phyloP scores from a whole-genome alignment of 2,797 vertebrate genomes.

The Cossypha polioptera region DNA sequence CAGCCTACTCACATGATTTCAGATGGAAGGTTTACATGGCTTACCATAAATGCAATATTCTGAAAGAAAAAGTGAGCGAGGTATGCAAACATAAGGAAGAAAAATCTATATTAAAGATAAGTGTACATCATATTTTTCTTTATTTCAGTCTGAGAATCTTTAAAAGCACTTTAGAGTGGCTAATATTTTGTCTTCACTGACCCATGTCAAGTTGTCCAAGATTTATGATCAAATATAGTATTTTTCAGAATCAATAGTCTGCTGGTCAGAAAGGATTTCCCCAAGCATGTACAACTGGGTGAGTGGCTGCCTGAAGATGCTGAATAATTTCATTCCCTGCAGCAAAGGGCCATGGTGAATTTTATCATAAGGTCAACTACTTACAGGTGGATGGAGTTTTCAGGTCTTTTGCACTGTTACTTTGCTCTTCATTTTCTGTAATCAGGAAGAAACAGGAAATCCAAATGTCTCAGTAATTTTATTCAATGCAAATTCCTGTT shows the following conservation, averaged over 20 bases:
- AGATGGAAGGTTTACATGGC: background rate
- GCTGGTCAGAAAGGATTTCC: background rate
- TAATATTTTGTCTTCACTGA: slow-evolving; percentile 11
- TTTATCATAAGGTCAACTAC: background rate
- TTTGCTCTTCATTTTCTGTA: background rate
- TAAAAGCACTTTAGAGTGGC: background rate
- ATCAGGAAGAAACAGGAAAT: background rate
- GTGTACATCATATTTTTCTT: background rate
- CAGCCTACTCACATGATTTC: background rate
- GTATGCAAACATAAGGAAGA: background rate
- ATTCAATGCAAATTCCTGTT: background rate
- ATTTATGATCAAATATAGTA: background rate
- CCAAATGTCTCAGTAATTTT: background rate
- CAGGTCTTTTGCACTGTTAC: background rate
- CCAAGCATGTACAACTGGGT: background rate
- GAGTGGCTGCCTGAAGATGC: background rate
- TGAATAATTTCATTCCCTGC: background rate
- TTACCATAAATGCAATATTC: background rate
- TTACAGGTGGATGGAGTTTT: background rate
- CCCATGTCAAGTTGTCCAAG: background rate
- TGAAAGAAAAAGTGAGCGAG: background rate
- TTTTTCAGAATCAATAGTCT: slow-evolving; percentile 25
- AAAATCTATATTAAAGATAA: background rate
- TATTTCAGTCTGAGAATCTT: background rate
- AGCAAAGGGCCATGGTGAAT: background rate